Percentiles rank a stretch among this genome's conserved stretches.
These are phyloP conservation scores for Phyllostomus discolor DNA, from an alignment of 2,113 vertebrate genomes.

Conservation along the genomic window DNA sequence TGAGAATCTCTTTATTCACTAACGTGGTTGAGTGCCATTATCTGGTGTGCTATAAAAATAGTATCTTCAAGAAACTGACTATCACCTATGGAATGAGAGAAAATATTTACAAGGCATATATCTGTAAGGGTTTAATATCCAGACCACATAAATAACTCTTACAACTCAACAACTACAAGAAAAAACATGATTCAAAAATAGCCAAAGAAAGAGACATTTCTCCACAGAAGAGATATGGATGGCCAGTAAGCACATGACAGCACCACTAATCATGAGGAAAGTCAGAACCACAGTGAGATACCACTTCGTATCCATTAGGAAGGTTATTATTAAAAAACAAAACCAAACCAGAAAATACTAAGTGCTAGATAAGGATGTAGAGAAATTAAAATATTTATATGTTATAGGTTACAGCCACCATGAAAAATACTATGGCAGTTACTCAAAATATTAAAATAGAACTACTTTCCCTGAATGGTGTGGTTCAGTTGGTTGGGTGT, in stretches of 20 bases:
- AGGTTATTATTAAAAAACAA: neutral
- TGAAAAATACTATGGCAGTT: neutral
- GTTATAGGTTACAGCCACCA: neutral
- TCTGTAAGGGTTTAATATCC: neutral
- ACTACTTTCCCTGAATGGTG: neutral
- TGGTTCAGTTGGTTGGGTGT: too few relatives aligned
- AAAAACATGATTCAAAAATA: neutral
- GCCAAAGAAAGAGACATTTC: neutral
- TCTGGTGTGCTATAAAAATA: neutral
- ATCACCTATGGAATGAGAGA: neutral
- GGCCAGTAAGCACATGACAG: neutral
- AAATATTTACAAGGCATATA: neutral
- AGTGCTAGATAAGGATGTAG: neutral
- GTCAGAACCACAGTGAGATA: neutral
- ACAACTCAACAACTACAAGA: neutral
- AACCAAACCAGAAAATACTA: neutral
- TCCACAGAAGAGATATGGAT: neutral
- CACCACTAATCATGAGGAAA: neutral
- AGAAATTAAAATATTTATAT: neutral
- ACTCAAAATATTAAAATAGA: neutral
- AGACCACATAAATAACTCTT: neutral
- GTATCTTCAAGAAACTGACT: neutral
- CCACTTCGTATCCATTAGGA: neutral
- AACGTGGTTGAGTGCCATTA: neutral
- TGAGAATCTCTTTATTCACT: conserved; percentile 3